Evolutionary conservation across 2,113 vertebrate genomes (phyloP), one percentile per base, ranked within the genome.

Genomic region (Bos indicus): DNA sequence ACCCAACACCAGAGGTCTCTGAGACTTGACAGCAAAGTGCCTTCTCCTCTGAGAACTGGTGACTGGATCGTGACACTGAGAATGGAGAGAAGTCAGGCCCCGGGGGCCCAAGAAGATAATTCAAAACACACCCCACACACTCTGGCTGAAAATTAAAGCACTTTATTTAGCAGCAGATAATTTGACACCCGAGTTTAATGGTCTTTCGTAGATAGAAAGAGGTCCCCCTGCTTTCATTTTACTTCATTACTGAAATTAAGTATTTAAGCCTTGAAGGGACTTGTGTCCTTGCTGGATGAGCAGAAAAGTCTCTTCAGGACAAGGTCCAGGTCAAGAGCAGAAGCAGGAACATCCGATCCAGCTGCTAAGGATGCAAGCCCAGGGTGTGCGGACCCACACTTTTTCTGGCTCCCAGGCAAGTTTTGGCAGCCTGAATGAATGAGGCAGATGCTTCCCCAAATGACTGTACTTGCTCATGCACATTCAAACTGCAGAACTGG

Each of bases 141-240:
- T 33, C 30, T 48, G 43, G 48, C 43, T 93, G 90, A 93, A 96
- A 95, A 95, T 85, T n/a, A 88, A 93, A 88, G 71, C 43, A 71
- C 74, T 84, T 84, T 36, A 77, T 94, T 95, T 95, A 91, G 62
- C 60, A 88, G 78, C 33, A 80, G 30, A n/a, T 80, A 19, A 81
- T 84, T 85, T 85, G 82, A 97, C 90, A 36, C n/a, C 16, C 1
- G 17, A 90, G 19, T 80, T 88, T 57, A 93, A 87, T 71, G 48
- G 33, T 56, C 95, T 95, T 95, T 56, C 23, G 56, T 60, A 84
- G 23, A 52, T 40, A 88, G 54, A 91, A 93, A 90, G 52, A 89
- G 64, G 10, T 30, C 21, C 19, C 19, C 88, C 67, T 33, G 40
- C 23, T 84, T 54, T n/a, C 30, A 77, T 52, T 92, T 92, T 46